Base-by-base conservation (phyloP, 2,888 invertebrate genomes). In the Tenodera sinensis region DNA sequence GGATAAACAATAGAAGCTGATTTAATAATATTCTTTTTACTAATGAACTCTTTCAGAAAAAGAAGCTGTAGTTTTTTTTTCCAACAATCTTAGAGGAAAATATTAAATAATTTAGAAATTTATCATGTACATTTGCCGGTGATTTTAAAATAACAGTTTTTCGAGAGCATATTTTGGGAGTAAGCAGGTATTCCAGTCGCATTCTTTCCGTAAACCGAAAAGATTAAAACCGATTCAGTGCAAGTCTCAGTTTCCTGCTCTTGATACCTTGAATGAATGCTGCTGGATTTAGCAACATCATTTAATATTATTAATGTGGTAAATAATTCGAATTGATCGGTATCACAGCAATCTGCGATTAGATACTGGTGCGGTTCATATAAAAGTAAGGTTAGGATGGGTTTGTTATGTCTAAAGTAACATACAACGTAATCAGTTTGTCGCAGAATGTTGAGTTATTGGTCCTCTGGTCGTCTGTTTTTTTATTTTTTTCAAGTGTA, bases 231-330 rank as follows among this genome's bases (percentile, higher is more conserved):
- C 25, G 28, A 27, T 87, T 84, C 34, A 47, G 28, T 54, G 15
- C 12, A 25, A 85, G 27, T 85, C 85, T 54, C 85, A 42, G 84
- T 81, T 90, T 90, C 90, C 90, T 90, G 90, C 82, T 88, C 90
- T 88, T 87, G 90, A 90, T 88, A 88, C 90, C 88, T 90, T 88
- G 27, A 27, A 34, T 84, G n/a, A n/a, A 15, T 28, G 81, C 71
- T 86, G 86, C 71, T 85, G 85, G 54, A 54, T 54, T 54, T 54
- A 54, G 54, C 54, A 71, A 71, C 54, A 71, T 71, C 15, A 20
- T 20, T 71, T 71, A 71, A 71, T 71, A 25, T 71, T 71, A 71
- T 71, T 20, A 71, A 2, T 42, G 25, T 71, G 54, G 54, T 71
- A 71, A 71, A 71, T 71, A 15, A 71, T 20, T 71, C 54, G 54